A percentile compares a stretch with the other conserved stretches of the same genome.
phyloP scores from a whole-genome alignment of 2,797 vertebrate genomes.

The Amazona ochrocephala region DNA sequence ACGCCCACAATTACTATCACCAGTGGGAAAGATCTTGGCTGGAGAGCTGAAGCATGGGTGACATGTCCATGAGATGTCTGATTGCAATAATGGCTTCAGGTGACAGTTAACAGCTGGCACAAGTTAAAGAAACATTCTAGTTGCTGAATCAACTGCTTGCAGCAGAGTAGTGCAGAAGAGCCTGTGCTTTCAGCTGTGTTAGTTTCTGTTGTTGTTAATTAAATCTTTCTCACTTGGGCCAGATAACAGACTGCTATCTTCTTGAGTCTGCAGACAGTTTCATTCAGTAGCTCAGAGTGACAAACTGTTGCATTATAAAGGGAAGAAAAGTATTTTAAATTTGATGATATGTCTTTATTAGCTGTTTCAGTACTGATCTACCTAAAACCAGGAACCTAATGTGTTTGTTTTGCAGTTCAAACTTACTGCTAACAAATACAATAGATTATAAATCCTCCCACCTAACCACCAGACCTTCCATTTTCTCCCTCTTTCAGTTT shows the following conservation, averaged over 20 bases:
- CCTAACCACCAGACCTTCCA: background rate
- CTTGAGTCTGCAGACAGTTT: background rate
- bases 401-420: background rate
- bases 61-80: background rate
- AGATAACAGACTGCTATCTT: background rate
- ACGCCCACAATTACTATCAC: slow-evolving; percentile 10
- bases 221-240: background rate
- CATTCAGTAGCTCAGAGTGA: background rate
- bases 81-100: slow-evolving; percentile 41
- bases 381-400: background rate
- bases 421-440: background rate
- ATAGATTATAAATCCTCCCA: background rate
- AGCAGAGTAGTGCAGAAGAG: background rate
- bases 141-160: background rate
- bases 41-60: background rate
- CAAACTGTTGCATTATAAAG: background rate
- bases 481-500: background rate
- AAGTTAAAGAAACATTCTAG: background rate
- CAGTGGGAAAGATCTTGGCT: background rate
- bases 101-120: background rate
- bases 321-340: background rate
- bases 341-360: background rate
- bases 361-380: background rate
- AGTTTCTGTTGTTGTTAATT: background rate
- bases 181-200: background rate